These are phyloP conservation scores for Pogonus chalceus DNA, from an alignment of 1,140 invertebrate genomes.

Conservation along the genomic window DNA sequence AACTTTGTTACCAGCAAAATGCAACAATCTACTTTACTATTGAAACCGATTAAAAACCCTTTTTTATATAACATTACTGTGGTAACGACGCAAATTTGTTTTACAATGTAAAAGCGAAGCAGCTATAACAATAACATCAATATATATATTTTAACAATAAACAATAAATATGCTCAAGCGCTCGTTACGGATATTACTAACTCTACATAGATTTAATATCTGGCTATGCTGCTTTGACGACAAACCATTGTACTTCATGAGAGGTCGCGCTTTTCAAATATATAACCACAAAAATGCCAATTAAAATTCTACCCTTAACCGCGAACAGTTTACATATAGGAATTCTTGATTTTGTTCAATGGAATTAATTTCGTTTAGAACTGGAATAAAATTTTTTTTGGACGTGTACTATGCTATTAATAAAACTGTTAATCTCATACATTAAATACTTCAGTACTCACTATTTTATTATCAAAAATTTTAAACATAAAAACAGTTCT, in stretches of 20 bases:
- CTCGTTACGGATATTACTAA: neutral
- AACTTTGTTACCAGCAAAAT: neutral
- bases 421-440: neutral
- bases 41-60: neutral
- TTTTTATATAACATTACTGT: neutral
- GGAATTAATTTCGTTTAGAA: neutral
- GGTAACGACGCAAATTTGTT: neutral
- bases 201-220: neutral
- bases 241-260: neutral
- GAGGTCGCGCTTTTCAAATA: neutral
- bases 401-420: neutral
- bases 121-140: neutral
- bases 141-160: neutral
- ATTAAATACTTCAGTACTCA: neutral
- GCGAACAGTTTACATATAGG: neutral
- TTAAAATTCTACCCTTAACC: neutral
- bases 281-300: slow-evolving; percentile 1
- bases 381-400: neutral
- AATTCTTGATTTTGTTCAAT: neutral
- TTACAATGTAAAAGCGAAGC: neutral
- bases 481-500: neutral
- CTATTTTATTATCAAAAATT: neutral
- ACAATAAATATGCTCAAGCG: neutral
- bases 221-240: neutral
- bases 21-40: neutral